Evolutionary conservation across 2,797 vertebrate species (phyloP).

Genomic region (Harpagifer antarcticus): DNA sequence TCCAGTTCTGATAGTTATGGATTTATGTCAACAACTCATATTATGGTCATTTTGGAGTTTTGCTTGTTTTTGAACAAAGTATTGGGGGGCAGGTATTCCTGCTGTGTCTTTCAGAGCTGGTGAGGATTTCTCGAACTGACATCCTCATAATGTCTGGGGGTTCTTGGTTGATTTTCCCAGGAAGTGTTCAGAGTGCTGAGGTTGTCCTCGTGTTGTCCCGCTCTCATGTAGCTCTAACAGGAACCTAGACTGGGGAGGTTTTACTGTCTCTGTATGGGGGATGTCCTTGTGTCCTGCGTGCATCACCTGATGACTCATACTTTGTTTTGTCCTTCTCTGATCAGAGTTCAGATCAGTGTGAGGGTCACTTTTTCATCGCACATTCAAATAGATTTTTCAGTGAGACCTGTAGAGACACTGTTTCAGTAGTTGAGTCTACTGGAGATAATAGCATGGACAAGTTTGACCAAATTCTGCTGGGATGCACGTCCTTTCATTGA

Average conservation of each 20-base stretch:
- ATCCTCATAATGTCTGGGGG: conserved; percentile 22
- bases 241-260: neutral
- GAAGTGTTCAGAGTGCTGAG: conserved; percentile 10
- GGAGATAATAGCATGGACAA: too few relatives aligned
- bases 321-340: neutral
- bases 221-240: neutral
- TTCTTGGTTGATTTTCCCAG: conserved; percentile 39
- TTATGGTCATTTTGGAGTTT: too few relatives aligned
- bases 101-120: conserved; percentile 31
- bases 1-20: too few relatives aligned
- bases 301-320: neutral
- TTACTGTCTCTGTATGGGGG: conserved; percentile 5
- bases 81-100: neutral
- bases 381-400: too few relatives aligned
- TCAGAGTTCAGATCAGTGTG: neutral
- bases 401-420: too few relatives aligned
- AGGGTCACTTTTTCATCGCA: too few relatives aligned
- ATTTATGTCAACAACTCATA: too few relatives aligned
- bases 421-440: too few relatives aligned
- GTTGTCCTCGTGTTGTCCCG: conserved; percentile 19
- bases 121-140: conserved; percentile 45
- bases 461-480: too few relatives aligned
- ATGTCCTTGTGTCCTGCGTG: conserved; percentile 8
- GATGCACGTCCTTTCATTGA: too few relatives aligned
- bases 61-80: too few relatives aligned